Percentiles rank a stretch among this genome's conserved stretches.
These are phyloP conservation scores for Eolophus roseicapilla DNA, from an alignment of 2,113 vertebrate genomes.

Conservation along the genomic window DNA sequence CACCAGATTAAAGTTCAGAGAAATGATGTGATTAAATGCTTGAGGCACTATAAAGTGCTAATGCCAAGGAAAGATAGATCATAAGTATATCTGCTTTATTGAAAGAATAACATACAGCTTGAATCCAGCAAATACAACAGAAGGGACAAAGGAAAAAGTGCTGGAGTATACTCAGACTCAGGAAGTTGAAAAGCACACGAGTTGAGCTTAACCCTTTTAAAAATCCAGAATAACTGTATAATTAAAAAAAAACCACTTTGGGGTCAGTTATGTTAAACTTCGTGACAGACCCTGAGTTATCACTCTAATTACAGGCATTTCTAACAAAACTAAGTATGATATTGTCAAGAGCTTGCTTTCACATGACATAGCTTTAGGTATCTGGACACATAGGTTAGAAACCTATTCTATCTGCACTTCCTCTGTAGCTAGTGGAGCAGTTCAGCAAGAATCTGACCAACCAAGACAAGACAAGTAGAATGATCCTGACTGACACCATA, in stretches of 20 bases:
- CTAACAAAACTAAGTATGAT: neutral
- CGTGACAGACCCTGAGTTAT: neutral
- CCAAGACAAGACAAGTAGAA: neutral
- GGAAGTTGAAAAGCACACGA: neutral
- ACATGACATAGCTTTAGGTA: neutral
- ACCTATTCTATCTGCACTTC: neutral
- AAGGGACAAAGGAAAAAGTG: neutral
- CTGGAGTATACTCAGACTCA: neutral
- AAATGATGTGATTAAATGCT: constrained; percentile 39
- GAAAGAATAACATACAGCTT: neutral
- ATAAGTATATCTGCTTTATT: neutral
- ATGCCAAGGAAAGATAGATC: neutral
- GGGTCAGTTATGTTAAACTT: neutral
- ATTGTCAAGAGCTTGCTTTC: neutral
- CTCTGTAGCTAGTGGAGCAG: neutral
- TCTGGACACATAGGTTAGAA: neutral
- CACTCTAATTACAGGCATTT: neutral
- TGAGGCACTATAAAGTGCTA: constrained; percentile 7
- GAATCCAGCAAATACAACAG: neutral
- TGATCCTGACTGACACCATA: neutral
- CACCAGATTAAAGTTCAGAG: constrained; percentile 49
- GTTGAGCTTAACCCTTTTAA: neutral
- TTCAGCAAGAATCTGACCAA: neutral
- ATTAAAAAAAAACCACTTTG: neutral
- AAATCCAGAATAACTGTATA: neutral